phyloP scores from a whole-genome alignment of 2,113 vertebrate genomes.

The Gallinago undulata region DNA sequence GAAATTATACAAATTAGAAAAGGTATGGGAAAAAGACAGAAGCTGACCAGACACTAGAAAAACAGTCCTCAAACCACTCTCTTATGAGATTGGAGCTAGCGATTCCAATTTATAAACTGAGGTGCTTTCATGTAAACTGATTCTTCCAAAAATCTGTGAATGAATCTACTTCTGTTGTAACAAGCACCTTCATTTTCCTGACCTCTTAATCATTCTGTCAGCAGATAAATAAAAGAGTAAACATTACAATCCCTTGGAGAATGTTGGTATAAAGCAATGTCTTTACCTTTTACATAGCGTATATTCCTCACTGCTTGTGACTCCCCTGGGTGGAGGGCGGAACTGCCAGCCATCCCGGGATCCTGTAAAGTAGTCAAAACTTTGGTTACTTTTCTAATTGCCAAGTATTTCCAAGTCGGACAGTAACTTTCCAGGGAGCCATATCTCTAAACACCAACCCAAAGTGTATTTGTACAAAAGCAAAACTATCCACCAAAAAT shows the following conservation, averaged over 20 bases:
- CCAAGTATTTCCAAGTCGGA: neutral
- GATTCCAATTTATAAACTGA: neutral
- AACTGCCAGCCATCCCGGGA: constrained; percentile 94
- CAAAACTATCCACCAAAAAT: neutral
- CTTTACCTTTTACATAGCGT: constrained; percentile 96
- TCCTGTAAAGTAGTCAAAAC: constrained; percentile 65
- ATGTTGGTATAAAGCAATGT: neutral
- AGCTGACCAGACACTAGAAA: neutral
- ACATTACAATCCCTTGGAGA: neutral
- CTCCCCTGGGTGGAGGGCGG: constrained; percentile 93
- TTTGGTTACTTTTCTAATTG: neutral
- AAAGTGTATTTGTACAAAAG: neutral
- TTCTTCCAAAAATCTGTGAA: neutral
- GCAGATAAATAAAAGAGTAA: neutral
- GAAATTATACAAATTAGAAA: neutral
- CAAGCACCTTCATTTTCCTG: neutral
- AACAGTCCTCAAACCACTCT: neutral
- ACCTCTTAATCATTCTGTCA: neutral
- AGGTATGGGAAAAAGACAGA: neutral
- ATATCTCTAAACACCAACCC: neutral
- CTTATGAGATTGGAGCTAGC: neutral
- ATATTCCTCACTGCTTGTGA: constrained; percentile 98
- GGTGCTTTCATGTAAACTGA: neutral
- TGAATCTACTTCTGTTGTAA: neutral
- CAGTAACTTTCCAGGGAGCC: neutral